These are phyloP conservation scores for Neomorphus geoffroyi DNA, from an alignment of 2,797 vertebrate genomes.

Conservation along the genomic window DNA sequence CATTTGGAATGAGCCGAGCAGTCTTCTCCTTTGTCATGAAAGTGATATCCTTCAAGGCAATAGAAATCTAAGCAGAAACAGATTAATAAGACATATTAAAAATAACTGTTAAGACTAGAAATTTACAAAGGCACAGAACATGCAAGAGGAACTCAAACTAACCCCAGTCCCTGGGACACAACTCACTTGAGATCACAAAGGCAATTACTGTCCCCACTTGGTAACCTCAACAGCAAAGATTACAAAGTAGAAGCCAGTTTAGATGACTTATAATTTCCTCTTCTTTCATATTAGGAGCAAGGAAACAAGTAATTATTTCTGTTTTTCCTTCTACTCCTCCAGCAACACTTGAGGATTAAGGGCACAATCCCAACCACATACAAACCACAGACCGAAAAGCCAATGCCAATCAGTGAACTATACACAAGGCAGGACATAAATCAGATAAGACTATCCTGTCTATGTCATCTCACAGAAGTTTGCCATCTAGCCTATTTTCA, in stretches of 20 bases:
- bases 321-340: background rate
- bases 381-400: background rate
- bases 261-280: background rate
- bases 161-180: background rate
- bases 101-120: background rate
- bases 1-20: conserved; percentile 91
- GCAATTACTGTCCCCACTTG: background rate
- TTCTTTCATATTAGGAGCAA: background rate
- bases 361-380: background rate
- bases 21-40: conserved; percentile 92
- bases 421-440: background rate
- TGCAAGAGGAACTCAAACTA: background rate
- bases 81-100: background rate
- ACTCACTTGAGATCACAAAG: background rate
- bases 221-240: background rate
- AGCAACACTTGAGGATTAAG: background rate
- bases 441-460: background rate
- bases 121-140: background rate
- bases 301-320: background rate
- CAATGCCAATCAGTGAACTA: background rate
- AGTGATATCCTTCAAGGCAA: conserved; percentile 86
- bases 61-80: conserved; percentile 79
- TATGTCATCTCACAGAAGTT: background rate
- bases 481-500: background rate
- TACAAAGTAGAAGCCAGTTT: background rate